Base-by-base conservation (phyloP, 2,888 invertebrate genomes). In the Oligia strigilis region DNA sequence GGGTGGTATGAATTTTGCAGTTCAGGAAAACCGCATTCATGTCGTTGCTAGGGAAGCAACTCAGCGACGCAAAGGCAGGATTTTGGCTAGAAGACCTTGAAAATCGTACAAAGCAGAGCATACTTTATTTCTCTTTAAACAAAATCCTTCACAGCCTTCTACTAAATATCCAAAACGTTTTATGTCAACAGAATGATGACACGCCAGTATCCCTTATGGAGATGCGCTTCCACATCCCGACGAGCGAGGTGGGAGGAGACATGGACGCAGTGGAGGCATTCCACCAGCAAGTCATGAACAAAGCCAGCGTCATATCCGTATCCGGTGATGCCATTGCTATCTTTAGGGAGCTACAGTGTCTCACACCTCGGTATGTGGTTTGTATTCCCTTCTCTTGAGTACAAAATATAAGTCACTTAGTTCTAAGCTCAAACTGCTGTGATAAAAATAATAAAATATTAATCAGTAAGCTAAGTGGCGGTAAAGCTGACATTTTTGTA, bases 271-370 rank as follows among this genome's bases (percentile, higher is more conserved):
- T 99, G 0, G 99, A 99, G 92, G 98, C 99, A n/a, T 99, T 99
- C 97, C 99, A 99, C 93, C 98, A 99, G 91, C 99, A 99, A 94
- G 99, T 99, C 55, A 98, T 99, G 98, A 98, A 98, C 90, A 99
- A 99, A 95, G 99, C 99, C 29, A 99, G 99, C 88, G 99, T 99
- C 89, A 99, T 99, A 87, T 99, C 99, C 79, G 99, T 99, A 0
- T 99, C 99, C 40, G 99, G 99, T 13, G 99, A 99, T 96, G 99
- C 99, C 23, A 99, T 99, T 93, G 99, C 99, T 80, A 99, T 99
- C 91, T 99, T 99, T 96, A 98, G 99, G 83, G 99, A 99, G 96
- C 98, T 99, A 84, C 99, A 99, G 89, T 99, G 99, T 94, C 98
- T 99, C 80, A 99, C 99, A 70, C 99, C 99, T 87, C 99, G 99